phyloP scores from a whole-genome alignment of 2,797 vertebrate genomes.

The Onychomys torridus region DNA sequence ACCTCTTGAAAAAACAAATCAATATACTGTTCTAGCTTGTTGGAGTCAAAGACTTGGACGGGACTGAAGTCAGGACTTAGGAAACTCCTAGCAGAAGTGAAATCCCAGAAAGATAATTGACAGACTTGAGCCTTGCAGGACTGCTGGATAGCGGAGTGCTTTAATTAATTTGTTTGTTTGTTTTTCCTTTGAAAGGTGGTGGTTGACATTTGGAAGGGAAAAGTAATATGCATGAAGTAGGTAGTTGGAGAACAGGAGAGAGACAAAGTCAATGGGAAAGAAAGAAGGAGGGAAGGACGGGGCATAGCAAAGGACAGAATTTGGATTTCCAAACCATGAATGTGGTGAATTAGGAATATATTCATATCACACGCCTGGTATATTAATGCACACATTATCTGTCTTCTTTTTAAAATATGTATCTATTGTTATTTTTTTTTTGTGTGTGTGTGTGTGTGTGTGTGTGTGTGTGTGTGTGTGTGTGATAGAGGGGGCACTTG shows the following conservation, averaged over 20 bases:
- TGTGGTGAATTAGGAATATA: background rate
- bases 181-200: background rate
- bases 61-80: background rate
- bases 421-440: background rate
- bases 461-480: background rate
- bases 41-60: constrained; percentile 21
- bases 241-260: background rate
- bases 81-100: constrained; percentile 10
- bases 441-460: fast-evolving
- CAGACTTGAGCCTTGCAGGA: background rate
- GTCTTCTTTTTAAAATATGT: background rate
- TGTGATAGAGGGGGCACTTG: background rate
- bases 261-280: background rate
- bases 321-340: constrained; percentile 15
- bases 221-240: background rate
- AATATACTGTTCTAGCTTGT: background rate
- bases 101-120: constrained; percentile 12
- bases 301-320: background rate
- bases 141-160: background rate
- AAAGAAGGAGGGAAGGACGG: background rate
- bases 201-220: background rate
- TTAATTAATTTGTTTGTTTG: background rate
- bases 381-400: background rate
- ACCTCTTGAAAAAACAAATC: background rate
- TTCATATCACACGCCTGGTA: background rate